Conservation (phyloP, 2,797 vertebrate species). For the Leptatherina wallacei region DNA sequence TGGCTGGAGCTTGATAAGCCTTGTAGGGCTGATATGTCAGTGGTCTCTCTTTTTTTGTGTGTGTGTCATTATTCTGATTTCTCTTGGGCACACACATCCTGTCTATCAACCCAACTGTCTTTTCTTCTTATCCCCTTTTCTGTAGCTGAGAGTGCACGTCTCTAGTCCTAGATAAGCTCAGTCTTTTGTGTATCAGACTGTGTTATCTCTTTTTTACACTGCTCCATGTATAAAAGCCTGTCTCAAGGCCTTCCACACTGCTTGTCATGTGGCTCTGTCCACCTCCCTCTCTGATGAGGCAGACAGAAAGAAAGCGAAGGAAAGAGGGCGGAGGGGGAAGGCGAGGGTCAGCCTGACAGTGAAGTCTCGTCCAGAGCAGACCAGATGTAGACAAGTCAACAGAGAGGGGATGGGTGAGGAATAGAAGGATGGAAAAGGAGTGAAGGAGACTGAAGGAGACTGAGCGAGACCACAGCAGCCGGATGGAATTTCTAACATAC, state of each 20-base stretch:
- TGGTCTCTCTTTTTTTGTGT: conserved; percentile 39
- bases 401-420: conserved; percentile 41
- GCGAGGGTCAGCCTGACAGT: conserved; percentile 40
- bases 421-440: conserved; percentile 66
- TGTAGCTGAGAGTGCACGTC: conserved; percentile 41
- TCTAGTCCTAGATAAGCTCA: conserved; percentile 51
- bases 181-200: conserved; percentile 54
- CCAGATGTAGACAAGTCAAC: conserved; percentile 55
- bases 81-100: conserved; percentile 50
- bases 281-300: conserved; percentile 51
- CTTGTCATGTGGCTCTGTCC: conserved; percentile 63
- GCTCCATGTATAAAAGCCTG: conserved; percentile 50
- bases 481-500: conserved; percentile 93
- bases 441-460: conserved; percentile 56
- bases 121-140: conserved; percentile 38
- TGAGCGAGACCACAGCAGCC: conserved; percentile 74
- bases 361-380: conserved; percentile 33
- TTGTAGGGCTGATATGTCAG: conserved; percentile 28
- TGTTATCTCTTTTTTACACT: conserved; percentile 56
- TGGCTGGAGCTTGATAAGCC: conserved; percentile 9
- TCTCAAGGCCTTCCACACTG: conserved; percentile 67
- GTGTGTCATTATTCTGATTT: conserved; percentile 51
- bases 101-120: conserved; percentile 25
- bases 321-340: conserved; percentile 10
- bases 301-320: conserved; percentile 9